Percentiles rank a stretch among this genome's conserved stretches.
These are phyloP conservation scores for Laticauda colubrina DNA, from an alignment of 2,113 vertebrate genomes.

Conservation along the genomic window DNA sequence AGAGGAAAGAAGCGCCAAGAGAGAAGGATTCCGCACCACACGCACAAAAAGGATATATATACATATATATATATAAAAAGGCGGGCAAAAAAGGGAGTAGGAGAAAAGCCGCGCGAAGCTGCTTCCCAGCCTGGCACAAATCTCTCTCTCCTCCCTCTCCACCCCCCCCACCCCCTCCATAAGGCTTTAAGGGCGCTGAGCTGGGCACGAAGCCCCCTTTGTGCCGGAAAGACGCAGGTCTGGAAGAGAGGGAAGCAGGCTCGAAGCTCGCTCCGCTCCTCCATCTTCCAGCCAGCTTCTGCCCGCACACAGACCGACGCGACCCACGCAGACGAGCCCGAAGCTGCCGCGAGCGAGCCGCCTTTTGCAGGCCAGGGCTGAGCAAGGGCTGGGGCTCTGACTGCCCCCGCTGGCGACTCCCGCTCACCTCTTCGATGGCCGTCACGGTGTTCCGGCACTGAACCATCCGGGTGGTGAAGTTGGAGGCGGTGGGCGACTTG, in stretches of 20 bases:
- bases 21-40: not conserved
- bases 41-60: no score
- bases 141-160: no score
- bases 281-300: not conserved
- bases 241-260: not conserved
- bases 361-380: slow-evolving; percentile 18
- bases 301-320: not conserved
- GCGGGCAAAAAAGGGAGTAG: not conserved
- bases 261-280: not conserved
- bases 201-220: not conserved
- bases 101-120: not conserved
- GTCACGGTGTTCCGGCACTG: slow-evolving; percentile 89
- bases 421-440: slow-evolving; percentile 87
- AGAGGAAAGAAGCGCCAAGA: not conserved
- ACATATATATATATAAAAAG: not conserved
- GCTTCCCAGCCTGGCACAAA: not conserved
- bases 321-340: not conserved
- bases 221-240: not conserved
- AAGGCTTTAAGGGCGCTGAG: not conserved
- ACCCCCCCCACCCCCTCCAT: no score
- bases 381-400: slow-evolving; percentile 17
- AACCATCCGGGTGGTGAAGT: slow-evolving; percentile 87
- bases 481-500: slow-evolving; percentile 92
- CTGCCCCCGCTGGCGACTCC: slow-evolving; percentile 12
- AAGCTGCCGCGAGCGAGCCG: not conserved